phyloP scores from a whole-genome alignment of 35 echinoderm and acorn worm species.

The Patiria miniata region DNA sequence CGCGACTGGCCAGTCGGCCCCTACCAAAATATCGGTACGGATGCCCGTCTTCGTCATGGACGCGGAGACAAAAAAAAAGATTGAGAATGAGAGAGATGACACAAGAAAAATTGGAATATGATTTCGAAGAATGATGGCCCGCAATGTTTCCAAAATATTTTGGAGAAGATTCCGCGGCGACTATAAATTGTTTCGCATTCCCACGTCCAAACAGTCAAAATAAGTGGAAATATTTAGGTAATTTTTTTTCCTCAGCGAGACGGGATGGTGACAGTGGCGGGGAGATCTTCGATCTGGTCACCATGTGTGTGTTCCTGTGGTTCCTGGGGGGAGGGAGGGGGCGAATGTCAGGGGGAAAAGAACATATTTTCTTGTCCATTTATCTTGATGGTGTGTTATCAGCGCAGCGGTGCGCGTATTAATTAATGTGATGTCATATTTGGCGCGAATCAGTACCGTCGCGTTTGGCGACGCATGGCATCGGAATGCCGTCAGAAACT shows the following conservation, averaged over 20 bases:
- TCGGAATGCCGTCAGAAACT: no score
- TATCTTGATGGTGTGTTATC: slow-evolving; percentile 7
- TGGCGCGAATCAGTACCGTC: no score
- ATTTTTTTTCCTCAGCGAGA: not conserved
- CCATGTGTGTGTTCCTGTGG: slow-evolving; percentile 21
- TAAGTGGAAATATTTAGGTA: slow-evolving; percentile 25
- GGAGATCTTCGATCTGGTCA: not conserved
- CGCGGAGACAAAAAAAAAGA: not conserved
- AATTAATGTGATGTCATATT: slow-evolving; percentile 4
- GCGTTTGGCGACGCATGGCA: no score
- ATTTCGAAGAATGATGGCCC: slow-evolving; percentile 22
- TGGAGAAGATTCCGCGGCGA: slow-evolving; percentile 11
- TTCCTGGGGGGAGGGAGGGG: not conserved
- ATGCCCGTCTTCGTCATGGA: not conserved
- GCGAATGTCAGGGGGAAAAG: not conserved
- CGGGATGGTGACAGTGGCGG: not conserved
- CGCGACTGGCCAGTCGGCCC: not conserved
- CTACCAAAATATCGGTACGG: not conserved
- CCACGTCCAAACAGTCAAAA: slow-evolving; percentile 25
- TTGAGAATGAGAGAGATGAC: not conserved
- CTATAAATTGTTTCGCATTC: slow-evolving; percentile 31
- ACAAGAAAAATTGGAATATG: not conserved
- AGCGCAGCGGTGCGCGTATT: not conserved
- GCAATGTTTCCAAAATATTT: slow-evolving; percentile 32
- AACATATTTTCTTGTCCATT: not conserved